phyloP scores from a whole-genome alignment of 2,888 invertebrate genomes.

The Apodemia mormo region DNA sequence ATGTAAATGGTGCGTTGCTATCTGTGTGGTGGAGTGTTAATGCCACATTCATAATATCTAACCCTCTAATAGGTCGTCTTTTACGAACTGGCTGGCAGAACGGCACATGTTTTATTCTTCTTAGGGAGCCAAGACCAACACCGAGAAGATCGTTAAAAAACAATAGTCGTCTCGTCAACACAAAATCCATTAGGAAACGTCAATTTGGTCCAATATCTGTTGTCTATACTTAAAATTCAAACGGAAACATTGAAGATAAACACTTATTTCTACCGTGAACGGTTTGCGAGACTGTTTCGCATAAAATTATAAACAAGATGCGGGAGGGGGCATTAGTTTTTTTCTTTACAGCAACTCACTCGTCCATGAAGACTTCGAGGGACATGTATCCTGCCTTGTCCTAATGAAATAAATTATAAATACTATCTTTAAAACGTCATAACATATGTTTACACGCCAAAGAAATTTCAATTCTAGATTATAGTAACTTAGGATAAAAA shows the following conservation, averaged over 20 bases:
- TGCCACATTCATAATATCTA: no score
- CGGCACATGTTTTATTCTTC: no score
- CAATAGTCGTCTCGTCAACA: no score
- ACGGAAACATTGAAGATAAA: slow-evolving; percentile 72
- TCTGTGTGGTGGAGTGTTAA: no score
- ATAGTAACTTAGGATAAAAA: slow-evolving; percentile 34
- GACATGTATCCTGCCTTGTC: slow-evolving; percentile 79
- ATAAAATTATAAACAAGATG: slow-evolving; percentile 64
- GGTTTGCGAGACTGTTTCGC: slow-evolving; percentile 64
- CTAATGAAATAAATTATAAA: slow-evolving; percentile 77
- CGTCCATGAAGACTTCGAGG: slow-evolving; percentile 75
- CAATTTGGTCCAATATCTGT: not conserved
- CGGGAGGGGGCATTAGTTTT: slow-evolving; percentile 59
- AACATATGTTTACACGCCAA: slow-evolving; percentile 34
- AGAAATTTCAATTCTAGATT: slow-evolving; percentile 18
- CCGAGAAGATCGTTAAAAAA: no score
- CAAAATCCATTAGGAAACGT: no score
- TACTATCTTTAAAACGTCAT: slow-evolving; percentile 40
- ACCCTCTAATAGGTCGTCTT: no score
- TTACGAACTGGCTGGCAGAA: no score
- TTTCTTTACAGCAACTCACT: slow-evolving; percentile 69
- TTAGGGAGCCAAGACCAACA: no score
- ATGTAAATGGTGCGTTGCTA: no score
- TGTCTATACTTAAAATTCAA: slow-evolving; percentile 51
- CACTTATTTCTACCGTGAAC: slow-evolving; percentile 68